Conservation (phyloP, 2,888 invertebrate genomes). For the Trichopoda pennipes region DNA sequence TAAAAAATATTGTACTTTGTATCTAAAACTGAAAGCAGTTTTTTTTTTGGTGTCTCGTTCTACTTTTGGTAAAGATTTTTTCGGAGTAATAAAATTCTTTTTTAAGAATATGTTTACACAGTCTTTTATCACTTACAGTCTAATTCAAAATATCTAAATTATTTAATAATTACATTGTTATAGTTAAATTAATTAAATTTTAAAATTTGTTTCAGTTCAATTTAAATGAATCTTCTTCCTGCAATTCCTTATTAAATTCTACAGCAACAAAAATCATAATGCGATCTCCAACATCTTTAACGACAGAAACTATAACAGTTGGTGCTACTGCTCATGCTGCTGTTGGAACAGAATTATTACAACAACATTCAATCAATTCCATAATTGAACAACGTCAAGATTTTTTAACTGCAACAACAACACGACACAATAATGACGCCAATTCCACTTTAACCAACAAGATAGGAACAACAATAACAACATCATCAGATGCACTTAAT, state of each 20-base stretch:
- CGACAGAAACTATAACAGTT: conserved; percentile 52
- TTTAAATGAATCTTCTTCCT: conserved; percentile 71
- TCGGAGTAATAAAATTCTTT: too few species aligned
- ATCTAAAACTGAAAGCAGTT: too few species aligned
- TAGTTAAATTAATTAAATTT: conserved; percentile 66
- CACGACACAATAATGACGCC: conserved; percentile 50
- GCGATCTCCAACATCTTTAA: conserved; percentile 65
- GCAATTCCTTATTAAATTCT: conserved; percentile 44
- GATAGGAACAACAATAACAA: conserved; percentile 69
- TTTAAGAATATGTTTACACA: too few species aligned
- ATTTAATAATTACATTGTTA: background rate
- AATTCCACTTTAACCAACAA: conserved; percentile 58
- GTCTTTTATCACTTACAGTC: too few species aligned
- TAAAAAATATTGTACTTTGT: too few species aligned
- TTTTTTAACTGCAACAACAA: conserved; percentile 71
- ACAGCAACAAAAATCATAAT: conserved; percentile 59
- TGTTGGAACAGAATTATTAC: conserved; percentile 81
- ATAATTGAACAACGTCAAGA: conserved; percentile 81
- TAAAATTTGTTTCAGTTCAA: conserved; percentile 73
- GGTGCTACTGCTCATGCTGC: conserved; percentile 65
- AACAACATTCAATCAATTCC: conserved; percentile 83
- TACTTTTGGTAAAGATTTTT: too few species aligned
- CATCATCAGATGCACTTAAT: conserved; percentile 72
- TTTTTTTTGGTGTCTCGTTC: too few species aligned
- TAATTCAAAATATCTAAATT: too few species aligned